Evolutionary conservation across 2,888 invertebrate species (phyloP).

Genomic region (Allacma fusca): DNA sequence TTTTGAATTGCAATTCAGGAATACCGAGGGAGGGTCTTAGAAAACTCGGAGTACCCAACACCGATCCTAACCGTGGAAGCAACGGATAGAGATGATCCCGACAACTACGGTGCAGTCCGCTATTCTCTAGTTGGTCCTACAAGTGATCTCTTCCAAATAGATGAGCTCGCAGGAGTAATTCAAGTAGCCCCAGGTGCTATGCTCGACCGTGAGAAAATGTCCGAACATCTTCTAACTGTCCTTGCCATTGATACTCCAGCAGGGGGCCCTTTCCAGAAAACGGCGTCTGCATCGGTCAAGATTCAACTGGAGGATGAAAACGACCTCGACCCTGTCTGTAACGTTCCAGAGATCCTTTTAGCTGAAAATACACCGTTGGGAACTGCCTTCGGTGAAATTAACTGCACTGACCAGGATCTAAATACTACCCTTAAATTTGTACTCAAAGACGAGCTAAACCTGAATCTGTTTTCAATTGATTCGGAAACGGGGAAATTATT

Average conservation of each 20-base stretch:
- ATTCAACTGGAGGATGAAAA: conserved; percentile 73
- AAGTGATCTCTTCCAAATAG: conserved; percentile 76
- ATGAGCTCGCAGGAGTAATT: conserved; percentile 74
- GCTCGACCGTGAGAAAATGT: conserved; percentile 77
- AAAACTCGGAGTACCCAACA: conserved; percentile 75
- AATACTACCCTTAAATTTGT: conserved; percentile 52
- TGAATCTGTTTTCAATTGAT: conserved; percentile 56
- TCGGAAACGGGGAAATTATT: conserved; percentile 52
- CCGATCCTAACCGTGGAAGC: conserved; percentile 76
- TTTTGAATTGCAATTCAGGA: conserved; percentile 65
- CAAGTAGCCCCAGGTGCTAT: conserved; percentile 71
- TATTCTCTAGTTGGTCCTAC: conserved; percentile 79
- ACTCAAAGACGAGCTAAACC: conserved; percentile 53
- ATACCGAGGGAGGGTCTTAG: conserved; percentile 76
- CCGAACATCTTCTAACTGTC: conserved; percentile 74
- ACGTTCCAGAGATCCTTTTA: conserved; percentile 75
- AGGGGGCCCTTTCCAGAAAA: conserved; percentile 74
- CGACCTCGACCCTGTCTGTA: conserved; percentile 78
- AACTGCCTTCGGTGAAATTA: conserved; percentile 73
- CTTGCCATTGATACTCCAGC: conserved; percentile 77
- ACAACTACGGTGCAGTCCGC: conserved; percentile 72
- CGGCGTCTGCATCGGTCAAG: conserved; percentile 70
- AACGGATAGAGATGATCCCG: conserved; percentile 70
- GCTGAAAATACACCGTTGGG: conserved; percentile 77
- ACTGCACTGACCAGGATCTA: conserved; percentile 80